Base-by-base conservation (phyloP, 1,140 invertebrate species). In the Temnothorax curvispinosus region DNA sequence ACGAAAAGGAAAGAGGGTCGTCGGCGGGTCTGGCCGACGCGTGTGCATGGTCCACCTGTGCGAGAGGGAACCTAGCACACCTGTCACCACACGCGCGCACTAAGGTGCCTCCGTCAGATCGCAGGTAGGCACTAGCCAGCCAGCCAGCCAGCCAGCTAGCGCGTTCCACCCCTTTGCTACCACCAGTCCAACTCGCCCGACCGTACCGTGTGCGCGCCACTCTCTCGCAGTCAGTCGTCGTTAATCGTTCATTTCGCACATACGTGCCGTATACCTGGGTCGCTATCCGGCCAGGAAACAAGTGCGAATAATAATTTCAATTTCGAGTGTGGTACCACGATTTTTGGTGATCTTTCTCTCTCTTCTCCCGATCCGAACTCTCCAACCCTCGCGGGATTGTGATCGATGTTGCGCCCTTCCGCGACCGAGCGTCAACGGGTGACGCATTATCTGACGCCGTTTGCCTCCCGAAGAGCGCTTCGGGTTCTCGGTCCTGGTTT, bases 31-130 rank as follows among this genome's bases (percentile, higher is more conserved):
- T 50, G 87, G 75, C n/a, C 38, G 76, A 54, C 76, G 90, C 76
- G 81, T 86, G 90, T 87, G 56, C 85, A 89, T 91, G 93, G 94
- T 94, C 92, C 94, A 94, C 94, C 93, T 94, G 77, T 81, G 94
- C 93, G 88, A 93, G 91, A 92, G 90, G 91, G 87, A 64, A 91
- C 85, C 89, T 85, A 93, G 92, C 94, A 94, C 94, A 94, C 94
- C 94, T 94, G 94, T 94, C 94, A 90, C 89, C 91, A 92, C 92
- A 93, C 93, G 91, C 92, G 94, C 92, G 93, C 93, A 92, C 91
- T 88, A 87, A 91, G 75, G 75, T 77, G 65, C 87, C 78, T 47
- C 41, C 44, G 78, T 88, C 89, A 89, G 90, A 82, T 89, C 90
- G 86, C 86, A 90, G 88, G 85, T 64, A 62, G 77, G 88, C 89